A percentile compares a stretch with the other conserved stretches of the same genome.
Evolutionary conservation across 2,888 invertebrate genomes (phyloP).

Genomic region (Eremobia ochroleuca): DNA sequence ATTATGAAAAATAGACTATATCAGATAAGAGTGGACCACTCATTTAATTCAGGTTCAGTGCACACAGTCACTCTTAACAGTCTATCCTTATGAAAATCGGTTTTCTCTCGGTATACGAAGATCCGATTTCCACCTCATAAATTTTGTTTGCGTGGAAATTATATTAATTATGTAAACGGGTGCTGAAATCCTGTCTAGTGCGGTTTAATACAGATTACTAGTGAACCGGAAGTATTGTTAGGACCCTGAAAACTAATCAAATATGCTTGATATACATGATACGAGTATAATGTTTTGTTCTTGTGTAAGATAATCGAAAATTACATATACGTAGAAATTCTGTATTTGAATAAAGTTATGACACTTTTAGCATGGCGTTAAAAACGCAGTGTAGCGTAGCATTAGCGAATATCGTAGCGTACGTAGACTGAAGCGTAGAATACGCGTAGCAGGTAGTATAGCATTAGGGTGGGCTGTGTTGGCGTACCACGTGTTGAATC

Average conservation of each 20-base stretch:
- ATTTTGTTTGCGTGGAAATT: conserved; percentile 25
- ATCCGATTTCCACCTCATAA: conserved; percentile 38
- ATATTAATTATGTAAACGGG: conserved; percentile 32
- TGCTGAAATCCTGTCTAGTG: background rate
- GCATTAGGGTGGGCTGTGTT: background rate
- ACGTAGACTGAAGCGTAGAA: background rate
- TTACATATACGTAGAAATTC: background rate
- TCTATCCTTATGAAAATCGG: conserved; percentile 6
- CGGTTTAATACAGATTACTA: conserved; percentile 9
- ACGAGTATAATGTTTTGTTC: background rate
- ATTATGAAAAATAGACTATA: conserved; percentile 7
- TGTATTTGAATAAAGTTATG: too few relatives aligned
- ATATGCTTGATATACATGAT: background rate
- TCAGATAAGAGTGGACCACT: background rate
- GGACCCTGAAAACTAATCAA: background rate
- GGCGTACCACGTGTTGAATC: background rate
- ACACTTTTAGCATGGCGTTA: too few relatives aligned
- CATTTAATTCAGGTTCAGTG: conserved; percentile 23
- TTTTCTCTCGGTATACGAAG: conserved; percentile 1
- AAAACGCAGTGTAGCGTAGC: background rate
- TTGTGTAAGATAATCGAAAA: background rate
- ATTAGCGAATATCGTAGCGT: background rate
- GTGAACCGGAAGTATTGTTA: background rate
- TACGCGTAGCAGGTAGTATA: background rate
- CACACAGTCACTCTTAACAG: conserved; percentile 1